These are phyloP conservation scores for Eptatretus atami DNA, from an alignment of 2,797 vertebrate species.

Conservation along the genomic window DNA sequence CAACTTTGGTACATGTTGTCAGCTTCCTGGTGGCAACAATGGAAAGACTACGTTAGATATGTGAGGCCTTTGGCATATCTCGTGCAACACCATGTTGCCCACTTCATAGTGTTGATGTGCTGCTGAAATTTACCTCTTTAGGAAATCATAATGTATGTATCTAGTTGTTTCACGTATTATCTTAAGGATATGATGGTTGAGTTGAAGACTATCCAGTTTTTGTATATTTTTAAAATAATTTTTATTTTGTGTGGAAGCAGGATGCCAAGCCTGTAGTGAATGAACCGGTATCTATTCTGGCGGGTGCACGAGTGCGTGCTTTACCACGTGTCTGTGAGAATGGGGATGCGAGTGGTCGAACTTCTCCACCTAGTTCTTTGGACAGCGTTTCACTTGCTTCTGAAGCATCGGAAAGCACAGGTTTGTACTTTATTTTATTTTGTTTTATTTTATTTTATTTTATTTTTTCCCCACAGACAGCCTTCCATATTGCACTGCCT, in stretches of 20 bases:
- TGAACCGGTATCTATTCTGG: constrained; percentile 48
- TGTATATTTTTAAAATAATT: too few species aligned
- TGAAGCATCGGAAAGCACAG: constrained; percentile 38
- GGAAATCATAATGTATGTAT: too few species aligned
- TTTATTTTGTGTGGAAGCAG: constrained; percentile 15
- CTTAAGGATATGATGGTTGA: too few species aligned
- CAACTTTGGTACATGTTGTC: constrained; percentile 98
- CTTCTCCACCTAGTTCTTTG: constrained; percentile 24
- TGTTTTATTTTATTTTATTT: too few species aligned
- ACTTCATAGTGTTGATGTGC: too few species aligned
- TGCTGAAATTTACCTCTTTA: too few species aligned
- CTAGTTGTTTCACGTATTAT: too few species aligned
- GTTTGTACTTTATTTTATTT: background rate
- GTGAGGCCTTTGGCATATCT: constrained; percentile 22
- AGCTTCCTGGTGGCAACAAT: constrained; percentile 88
- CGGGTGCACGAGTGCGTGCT: constrained; percentile 25
- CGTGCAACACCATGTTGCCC: too few species aligned
- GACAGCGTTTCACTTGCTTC: constrained; percentile 64
- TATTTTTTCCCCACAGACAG: too few species aligned
- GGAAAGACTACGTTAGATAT: constrained; percentile 95
- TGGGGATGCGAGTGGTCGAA: constrained; percentile 13
- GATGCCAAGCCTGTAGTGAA: constrained; percentile 53
- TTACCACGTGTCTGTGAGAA: constrained; percentile 23
- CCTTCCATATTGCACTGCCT: too few species aligned
- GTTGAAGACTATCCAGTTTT: too few species aligned